Percentiles rank a stretch among this genome's conserved stretches.
These are phyloP conservation scores for Entomobrya multifasciata DNA, from an alignment of 2,888 invertebrate genomes.

Conservation along the genomic window DNA sequence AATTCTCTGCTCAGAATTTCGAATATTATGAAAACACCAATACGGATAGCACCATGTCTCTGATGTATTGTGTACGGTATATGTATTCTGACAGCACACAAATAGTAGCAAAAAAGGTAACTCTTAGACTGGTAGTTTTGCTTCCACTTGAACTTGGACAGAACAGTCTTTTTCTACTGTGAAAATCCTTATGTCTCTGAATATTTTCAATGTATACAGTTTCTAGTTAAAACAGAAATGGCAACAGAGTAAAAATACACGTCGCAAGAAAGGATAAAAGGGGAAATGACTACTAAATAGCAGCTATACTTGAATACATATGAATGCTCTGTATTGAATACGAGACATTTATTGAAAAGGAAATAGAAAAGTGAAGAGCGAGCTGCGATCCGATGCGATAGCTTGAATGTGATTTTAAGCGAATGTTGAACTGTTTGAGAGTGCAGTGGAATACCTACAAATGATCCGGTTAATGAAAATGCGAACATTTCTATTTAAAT, in stretches of 20 bases:
- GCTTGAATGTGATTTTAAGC: too few species aligned
- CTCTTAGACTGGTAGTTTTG: slow-evolving; percentile 26
- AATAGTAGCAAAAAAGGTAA: slow-evolving; percentile 26
- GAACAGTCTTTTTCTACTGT: background rate
- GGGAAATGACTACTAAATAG: background rate
- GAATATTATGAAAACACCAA: slow-evolving; percentile 15
- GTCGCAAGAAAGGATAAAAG: background rate
- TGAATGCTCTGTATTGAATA: background rate
- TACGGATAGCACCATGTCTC: background rate
- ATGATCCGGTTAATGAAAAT: background rate
- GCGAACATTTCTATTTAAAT: background rate
- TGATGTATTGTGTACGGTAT: background rate
- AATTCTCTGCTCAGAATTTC: slow-evolving; percentile 39
- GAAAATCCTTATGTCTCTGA: slow-evolving; percentile 8
- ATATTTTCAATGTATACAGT: slow-evolving; percentile 12
- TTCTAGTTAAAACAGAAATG: background rate
- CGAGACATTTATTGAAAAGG: background rate
- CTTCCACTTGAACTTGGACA: background rate
- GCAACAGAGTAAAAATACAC: slow-evolving; percentile 26
- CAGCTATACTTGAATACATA: background rate
- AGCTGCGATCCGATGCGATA: too few species aligned
- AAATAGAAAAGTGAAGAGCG: background rate
- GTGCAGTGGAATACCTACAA: too few species aligned
- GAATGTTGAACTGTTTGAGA: too few species aligned
- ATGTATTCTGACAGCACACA: background rate